Base-by-base conservation (phyloP, 2,113 vertebrate species). In the Grus americana region DNA sequence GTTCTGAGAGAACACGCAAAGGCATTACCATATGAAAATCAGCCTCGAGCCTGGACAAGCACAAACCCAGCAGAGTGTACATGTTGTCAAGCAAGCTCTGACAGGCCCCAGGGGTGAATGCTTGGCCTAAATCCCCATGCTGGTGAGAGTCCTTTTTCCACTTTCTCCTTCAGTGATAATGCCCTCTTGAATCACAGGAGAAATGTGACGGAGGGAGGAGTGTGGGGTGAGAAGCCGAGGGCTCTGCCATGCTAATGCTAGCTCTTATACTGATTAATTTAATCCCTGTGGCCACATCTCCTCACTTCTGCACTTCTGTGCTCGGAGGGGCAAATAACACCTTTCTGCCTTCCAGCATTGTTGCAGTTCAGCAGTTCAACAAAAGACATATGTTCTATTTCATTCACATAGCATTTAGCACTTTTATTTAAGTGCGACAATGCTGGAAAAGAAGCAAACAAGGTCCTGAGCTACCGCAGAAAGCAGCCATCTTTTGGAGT, bases 21-120 rank as follows among this genome's bases (percentile, higher is more conserved):
- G 88, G 88, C 85, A 86, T 95, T 95, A 97, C 97, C 97, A 97
- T 95, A 95, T 96, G 97, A 98, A 97, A 98, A 98, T 96, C 95
- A 94, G 97, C 65, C 96, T 73, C 26, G 5, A 93, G 93, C 81
- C 82, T 59, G 83, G 79, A 54, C 1, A 42, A 94, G 92, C 88
- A 93, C 84, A 70, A 90, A 93, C 88, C 63, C 79, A 93, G 91
- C 96, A 94, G 88, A 34, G 63, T n/a, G 90, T 57, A 94, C 94
- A 92, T 84, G 92, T 87, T 85, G 67, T 58, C 78, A 90, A 92
- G 66, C 63, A 81, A 65, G 90, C 68, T 79, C 36, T 80, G 94
- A 93, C 94, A 95, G 91, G 82, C 91, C 93, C 92, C 79, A 81
- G 73, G 85, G 89, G 84, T 84, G 89, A 86, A 57, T 81, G 65